Evolutionary conservation across 2,888 invertebrate genomes (phyloP), one percentile per base, ranked within the genome.

Genomic region (Drosophila emarginata): DNA sequence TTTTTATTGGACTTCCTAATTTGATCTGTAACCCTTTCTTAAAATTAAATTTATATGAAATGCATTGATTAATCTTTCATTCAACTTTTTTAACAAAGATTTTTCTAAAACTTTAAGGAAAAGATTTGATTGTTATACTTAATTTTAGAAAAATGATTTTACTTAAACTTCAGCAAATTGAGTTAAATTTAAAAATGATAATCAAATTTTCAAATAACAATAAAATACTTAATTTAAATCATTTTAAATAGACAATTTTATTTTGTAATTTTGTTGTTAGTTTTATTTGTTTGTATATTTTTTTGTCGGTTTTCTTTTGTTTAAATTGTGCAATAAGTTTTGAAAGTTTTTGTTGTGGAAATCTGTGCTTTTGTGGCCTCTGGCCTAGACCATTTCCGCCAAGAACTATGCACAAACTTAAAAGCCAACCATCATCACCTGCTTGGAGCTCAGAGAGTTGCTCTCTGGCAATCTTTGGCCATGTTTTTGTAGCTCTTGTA

Each of bases 341-440:
- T 54, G 18, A 36, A 54, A 54, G 21, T 15, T 45, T 45, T 18
- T 12, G 32, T 12, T 21, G 15, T 14, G 15, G 15, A 39, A 9
- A 23, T 5, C 12, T 32, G 2, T 26, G 45, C 63, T 52, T 50
- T 51, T 32, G 39, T 67, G 63, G 59, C 52, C 59, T 64, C 64
- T 58, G 64, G 61, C 53, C 56, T 12, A 28, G 68, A 26, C 67
- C 61, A 74, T 80, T 80, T 83, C 80, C 80, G 80, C 76, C 67
- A 18, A 68, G 60, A 52, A 40, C 14, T 26, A 18, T 23, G 15
- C 36, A 36, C 45, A 26, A 54, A 12, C 28, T 23, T 39, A 39
- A 45, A 51, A 58, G 56, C 40, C 26, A 67, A 12, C 45, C 58
- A 57, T 60, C 51, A 61, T 69, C 65, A 76, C 57, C 39, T 52